A percentile compares a stretch with the other conserved stretches of the same genome.
These are phyloP conservation scores for Mesaphorura yosii DNA, from an alignment of 1,140 invertebrate species.

Conservation along the genomic window DNA sequence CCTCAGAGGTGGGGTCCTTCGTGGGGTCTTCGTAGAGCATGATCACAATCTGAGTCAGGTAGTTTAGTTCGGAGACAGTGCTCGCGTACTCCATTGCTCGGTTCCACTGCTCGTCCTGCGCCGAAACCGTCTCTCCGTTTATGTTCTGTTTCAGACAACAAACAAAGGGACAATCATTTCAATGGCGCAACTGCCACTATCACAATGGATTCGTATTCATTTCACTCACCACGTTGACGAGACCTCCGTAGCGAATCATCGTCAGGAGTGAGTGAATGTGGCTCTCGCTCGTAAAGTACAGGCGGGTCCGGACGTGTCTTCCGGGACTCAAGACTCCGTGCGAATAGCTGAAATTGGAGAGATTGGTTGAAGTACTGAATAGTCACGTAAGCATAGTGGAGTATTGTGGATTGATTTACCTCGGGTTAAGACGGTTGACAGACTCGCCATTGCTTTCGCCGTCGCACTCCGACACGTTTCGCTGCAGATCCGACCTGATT, in stretches of 20 bases:
- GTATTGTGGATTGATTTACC: too few species aligned
- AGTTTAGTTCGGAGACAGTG: slow-evolving; percentile 95
- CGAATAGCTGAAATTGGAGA: slow-evolving; percentile 58
- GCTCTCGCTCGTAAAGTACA: slow-evolving; percentile 99
- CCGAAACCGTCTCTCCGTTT: background rate
- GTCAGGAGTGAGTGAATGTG: slow-evolving; percentile 97
- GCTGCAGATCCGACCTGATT: slow-evolving; percentile 85
- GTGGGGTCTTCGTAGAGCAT: slow-evolving; percentile 99
- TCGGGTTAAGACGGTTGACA: slow-evolving; percentile 89
- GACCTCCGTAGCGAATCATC: slow-evolving; percentile 82
- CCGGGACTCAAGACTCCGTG: slow-evolving; percentile 96
- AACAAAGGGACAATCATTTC: too few species aligned
- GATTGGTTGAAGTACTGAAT: background rate
- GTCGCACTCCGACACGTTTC: slow-evolving; percentile 85
- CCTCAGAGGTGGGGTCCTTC: slow-evolving; percentile 78
- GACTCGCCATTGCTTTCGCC: slow-evolving; percentile 76
- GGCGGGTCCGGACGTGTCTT: slow-evolving; percentile 85
- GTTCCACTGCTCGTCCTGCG: slow-evolving; percentile 91
- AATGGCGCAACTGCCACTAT: too few species aligned
- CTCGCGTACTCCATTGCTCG: slow-evolving; percentile 96
- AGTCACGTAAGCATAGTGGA: too few species aligned
- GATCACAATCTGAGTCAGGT: slow-evolving; percentile 98
- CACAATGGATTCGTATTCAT: background rate
- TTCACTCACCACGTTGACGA: slow-evolving; percentile 60
- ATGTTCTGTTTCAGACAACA: background rate